Evolutionary conservation across 2,888 invertebrate species (phyloP).

Genomic region (Campoplex nolae): DNA sequence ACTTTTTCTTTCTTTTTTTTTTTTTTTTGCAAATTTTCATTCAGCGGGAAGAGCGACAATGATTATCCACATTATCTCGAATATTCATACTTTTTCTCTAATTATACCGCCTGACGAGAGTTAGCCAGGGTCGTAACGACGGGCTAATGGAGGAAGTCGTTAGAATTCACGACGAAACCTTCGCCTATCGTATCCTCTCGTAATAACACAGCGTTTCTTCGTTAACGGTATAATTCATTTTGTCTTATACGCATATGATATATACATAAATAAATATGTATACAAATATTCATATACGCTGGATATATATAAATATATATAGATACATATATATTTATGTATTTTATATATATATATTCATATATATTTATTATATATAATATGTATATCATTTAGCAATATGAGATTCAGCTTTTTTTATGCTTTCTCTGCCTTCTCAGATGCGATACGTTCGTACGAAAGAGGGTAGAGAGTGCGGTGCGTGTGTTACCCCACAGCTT

Average conservation of each 20-base stretch:
- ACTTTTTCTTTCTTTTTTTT: not conserved
- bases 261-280: constrained; percentile 69
- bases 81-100: constrained; percentile 16
- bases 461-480: constrained; percentile 79
- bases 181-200: constrained; percentile 8
- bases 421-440: constrained; percentile 78
- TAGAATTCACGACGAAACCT: constrained; percentile 13
- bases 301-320: constrained; percentile 60
- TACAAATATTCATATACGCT: constrained; percentile 26
- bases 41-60: constrained; percentile 8
- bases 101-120: constrained; percentile 20
- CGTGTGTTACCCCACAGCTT: constrained; percentile 80
- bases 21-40: not conserved
- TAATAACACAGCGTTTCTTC: constrained; percentile 22
- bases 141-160: constrained; percentile 20
- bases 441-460: constrained; percentile 77
- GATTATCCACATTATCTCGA: constrained; percentile 28
- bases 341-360: constrained; percentile 60
- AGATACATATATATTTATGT: constrained; percentile 65
- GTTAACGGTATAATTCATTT: constrained; percentile 21
- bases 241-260: constrained; percentile 57
- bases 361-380: constrained; percentile 49
- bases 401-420: constrained; percentile 79
- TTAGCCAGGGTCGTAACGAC: constrained; percentile 3
- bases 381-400: constrained; percentile 52